A percentile compares a stretch with the other conserved stretches of the same genome.
Evolutionary conservation across 2,113 vertebrate species (phyloP).

Genomic region (Channa argus): DNA sequence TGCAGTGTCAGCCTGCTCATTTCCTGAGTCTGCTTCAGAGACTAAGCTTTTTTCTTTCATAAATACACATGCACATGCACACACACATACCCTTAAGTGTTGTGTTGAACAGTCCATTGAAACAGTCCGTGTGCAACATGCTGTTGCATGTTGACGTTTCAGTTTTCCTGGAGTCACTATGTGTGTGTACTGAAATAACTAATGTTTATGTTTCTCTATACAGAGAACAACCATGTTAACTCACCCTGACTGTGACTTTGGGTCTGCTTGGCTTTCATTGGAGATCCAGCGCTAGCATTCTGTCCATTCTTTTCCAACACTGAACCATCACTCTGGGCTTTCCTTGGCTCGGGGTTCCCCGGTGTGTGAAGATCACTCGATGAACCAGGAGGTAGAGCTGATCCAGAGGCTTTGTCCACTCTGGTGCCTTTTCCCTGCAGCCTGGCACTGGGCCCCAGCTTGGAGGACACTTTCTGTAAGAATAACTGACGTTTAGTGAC

Average conservation of each 20-base stretch:
- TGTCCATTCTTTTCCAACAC: constrained; percentile 34
- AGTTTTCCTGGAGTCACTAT: constrained; percentile 3
- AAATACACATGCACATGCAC: constrained; percentile 1
- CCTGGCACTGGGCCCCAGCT: constrained; percentile 66
- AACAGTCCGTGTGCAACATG: constrained; percentile 6
- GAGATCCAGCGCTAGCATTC: constrained; percentile 43
- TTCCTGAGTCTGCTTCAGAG: constrained; percentile 53
- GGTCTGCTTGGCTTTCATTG: constrained; percentile 37
- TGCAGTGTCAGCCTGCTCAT: constrained; percentile 54
- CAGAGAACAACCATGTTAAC: constrained; percentile 34
- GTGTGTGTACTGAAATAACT: constrained; percentile 2
- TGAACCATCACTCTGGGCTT: constrained; percentile 37
- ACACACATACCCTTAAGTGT: constrained; percentile 1
- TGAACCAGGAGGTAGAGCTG: constrained; percentile 28
- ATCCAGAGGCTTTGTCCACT: constrained; percentile 35
- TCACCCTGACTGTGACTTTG: constrained; percentile 64
- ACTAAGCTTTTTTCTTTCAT: constrained; percentile 5
- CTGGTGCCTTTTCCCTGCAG: constrained; percentile 36
- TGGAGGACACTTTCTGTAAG: constrained; percentile 80
- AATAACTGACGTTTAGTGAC: constrained; percentile 80
- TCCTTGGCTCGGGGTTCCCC: constrained; percentile 25
- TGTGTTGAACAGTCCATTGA: background rate
- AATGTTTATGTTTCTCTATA: background rate
- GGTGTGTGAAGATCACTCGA: constrained; percentile 47
- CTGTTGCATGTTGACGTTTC: constrained; percentile 38